Evolutionary conservation across 2,797 vertebrate genomes (phyloP).

Genomic region (Spondyliosoma cantharus): DNA sequence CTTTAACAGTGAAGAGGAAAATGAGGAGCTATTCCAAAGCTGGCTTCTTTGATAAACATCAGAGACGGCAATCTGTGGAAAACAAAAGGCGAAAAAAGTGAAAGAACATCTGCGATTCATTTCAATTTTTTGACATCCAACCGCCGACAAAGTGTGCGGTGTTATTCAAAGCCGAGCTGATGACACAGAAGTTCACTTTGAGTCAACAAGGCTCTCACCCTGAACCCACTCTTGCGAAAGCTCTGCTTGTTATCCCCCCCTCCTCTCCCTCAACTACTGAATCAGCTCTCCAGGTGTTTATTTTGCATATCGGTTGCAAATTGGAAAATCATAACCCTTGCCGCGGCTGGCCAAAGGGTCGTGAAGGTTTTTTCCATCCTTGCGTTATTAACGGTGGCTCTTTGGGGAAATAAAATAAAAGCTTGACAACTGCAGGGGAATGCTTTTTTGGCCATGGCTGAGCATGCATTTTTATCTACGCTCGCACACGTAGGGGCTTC

Average conservation of each 20-base stretch:
- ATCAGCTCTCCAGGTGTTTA: conserved; percentile 53
- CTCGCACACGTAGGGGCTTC: conserved; percentile 77
- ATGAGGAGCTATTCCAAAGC: conserved; percentile 11
- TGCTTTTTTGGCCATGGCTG: conserved; percentile 64
- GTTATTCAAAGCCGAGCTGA: conserved; percentile 53
- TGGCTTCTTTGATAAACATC: conserved; percentile 47
- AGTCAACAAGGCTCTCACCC: conserved; percentile 59
- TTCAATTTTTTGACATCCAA: conserved; percentile 53
- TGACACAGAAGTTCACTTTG: conserved; percentile 51
- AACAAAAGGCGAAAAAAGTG: conserved; percentile 34
- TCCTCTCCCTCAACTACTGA: conserved; percentile 2
- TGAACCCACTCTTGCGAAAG: conserved; percentile 35
- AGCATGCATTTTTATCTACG: conserved; percentile 62
- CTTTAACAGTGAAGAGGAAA: conserved; percentile 15
- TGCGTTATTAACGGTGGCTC: conserved; percentile 19
- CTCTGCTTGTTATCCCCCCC: conserved; percentile 26
- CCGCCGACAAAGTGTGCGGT: conserved; percentile 43
- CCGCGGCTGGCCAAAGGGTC: conserved; percentile 19
- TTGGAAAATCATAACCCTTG: conserved; percentile 35
- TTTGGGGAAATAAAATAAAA: conserved; percentile 5
- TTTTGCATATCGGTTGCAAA: conserved; percentile 48
- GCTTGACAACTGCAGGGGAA: conserved; percentile 52
- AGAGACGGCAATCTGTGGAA: conserved; percentile 12
- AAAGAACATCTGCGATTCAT: conserved; percentile 78
- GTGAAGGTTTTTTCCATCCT: conserved; percentile 31